Base-by-base conservation (phyloP, 2,797 vertebrate species). In the Catharus ustulatus region DNA sequence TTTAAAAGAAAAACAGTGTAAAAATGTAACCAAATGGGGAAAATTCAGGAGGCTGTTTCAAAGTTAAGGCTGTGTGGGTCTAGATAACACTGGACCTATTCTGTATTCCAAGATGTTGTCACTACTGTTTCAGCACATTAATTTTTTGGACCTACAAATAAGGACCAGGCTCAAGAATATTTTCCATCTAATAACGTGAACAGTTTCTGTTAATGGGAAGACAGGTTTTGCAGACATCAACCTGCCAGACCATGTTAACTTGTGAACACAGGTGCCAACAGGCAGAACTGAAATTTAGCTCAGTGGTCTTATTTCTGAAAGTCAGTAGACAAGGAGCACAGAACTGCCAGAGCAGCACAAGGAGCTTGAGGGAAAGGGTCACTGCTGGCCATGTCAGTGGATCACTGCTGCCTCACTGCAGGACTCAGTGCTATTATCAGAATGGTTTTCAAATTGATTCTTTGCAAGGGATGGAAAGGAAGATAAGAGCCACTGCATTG, bases 1-100 rank as follows among this genome's bases (percentile, higher is more conserved):
- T 85, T 92, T 21, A 57, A 12, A 85, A 64, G 34, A 79, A 43
- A 81, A 94, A 49, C 29, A 83, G 9, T 27, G 83, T 13, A 48
- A 51, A 48, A 17, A 64, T 63, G 51, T 43, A 89, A 66, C 12
- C 24, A 84, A 83, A 64, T 1, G 0, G 34, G 38, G 16, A 72
- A 81, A 88, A 90, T 17, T 79, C 30, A 89, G 49, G 76, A 67
- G 15, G 26, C 5, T 79, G 11, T 57, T 83, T 87, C 55, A 61
- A 71, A 76, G 42, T 74, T 87, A 55, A 59, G 52, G 15, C 29
- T 84, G 18, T 10, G 32, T n/a, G 52, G 2, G 63, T 73, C 32
- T 36, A 46, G 32, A 3, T 17, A 75, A 72, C 46, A 40, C 13
- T 30, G 24, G 6, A 29, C 51, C 61, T 63, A 36, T 77, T 89